Evolutionary conservation across 2,797 vertebrate species (phyloP), one percentile per base, ranked within the genome.

Genomic region (Adelosebastes latens): DNA sequence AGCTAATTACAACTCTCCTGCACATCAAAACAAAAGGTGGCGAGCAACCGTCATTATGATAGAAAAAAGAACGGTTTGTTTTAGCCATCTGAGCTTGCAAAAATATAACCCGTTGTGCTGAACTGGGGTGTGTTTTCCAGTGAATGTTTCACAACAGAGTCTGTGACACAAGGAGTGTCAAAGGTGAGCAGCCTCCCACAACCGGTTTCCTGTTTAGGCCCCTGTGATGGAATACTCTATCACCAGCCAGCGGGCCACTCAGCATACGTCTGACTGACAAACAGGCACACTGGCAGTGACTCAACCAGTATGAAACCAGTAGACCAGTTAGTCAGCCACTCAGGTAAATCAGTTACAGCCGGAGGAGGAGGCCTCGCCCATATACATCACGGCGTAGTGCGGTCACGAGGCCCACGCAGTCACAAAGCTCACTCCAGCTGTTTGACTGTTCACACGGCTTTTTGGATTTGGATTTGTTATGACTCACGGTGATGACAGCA

Each of bases 41-140:
- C 31, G 20, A 11, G 22, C n/a, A 39, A 13, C 59, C 85, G 73
- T 87, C 63, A 52, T 66, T 73, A 25, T 63, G n/a, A 56, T 62
- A 42, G 14, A 13, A 68, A 32, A 42, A 80, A 65, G 12, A 79
- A 62, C 14, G 8, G 31, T 72, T 77, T 77, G 62, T 84, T 82
- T 89, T 71, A 55, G 31, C 56, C 70, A 63, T 78, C 39, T 73
- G 77, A 66, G 56, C 71, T 80, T 80, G 72, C 65, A 85, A 67
- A 87, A 92, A 87, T 74, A 84, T 80, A 87, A 87, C 87, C 86
- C 16, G 1, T 8, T 13, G 49, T 13, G 49, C 66, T 89, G 89
- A 91, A 89, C 89, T 78, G 77, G 88, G 72, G 75, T 83, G 86
- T 90, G 82, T 92, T 94, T 93, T 94, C 90, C 90, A 93, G 52